Percentiles rank a stretch among this genome's conserved stretches.
Conservation (phyloP, 2,797 vertebrate genomes). For the Syncerus caffer region DNA sequence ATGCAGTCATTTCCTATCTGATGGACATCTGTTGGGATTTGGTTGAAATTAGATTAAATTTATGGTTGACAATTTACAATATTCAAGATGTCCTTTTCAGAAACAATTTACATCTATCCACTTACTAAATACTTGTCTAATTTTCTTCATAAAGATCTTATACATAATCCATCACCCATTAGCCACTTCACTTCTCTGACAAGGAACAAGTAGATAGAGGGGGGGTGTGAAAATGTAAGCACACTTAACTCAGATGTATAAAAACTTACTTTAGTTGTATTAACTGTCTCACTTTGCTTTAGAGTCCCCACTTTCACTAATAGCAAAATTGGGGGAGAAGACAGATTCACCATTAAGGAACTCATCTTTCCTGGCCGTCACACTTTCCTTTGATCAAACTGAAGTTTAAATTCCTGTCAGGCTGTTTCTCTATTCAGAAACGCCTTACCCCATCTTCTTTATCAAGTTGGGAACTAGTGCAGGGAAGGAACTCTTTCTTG, state of each 20-base stretch:
- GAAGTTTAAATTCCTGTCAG: background rate
- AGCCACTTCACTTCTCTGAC: background rate
- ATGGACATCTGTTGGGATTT: background rate
- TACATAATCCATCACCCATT: background rate
- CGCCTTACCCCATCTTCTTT: background rate
- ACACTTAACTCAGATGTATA: background rate
- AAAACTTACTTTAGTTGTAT: background rate
- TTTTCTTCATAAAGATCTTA: background rate
- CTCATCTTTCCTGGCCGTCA: background rate
- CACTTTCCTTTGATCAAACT: background rate
- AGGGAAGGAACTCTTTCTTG: background rate
- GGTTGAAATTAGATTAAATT: background rate
- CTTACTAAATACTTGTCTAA: slow-evolving; percentile 81
- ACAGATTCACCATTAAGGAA: background rate
- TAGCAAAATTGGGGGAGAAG: background rate
- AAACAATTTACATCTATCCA: background rate
- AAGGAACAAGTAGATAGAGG: background rate
- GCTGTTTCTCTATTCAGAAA: background rate
- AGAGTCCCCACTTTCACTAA: background rate
- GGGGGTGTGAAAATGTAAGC: background rate
- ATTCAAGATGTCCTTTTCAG: background rate
- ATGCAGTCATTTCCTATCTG: background rate
- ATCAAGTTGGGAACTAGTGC: background rate
- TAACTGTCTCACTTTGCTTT: background rate
- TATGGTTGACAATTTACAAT: background rate